Evolutionary conservation across 2,113 vertebrate species (phyloP).

Genomic region (Dermatemys mawii): DNA sequence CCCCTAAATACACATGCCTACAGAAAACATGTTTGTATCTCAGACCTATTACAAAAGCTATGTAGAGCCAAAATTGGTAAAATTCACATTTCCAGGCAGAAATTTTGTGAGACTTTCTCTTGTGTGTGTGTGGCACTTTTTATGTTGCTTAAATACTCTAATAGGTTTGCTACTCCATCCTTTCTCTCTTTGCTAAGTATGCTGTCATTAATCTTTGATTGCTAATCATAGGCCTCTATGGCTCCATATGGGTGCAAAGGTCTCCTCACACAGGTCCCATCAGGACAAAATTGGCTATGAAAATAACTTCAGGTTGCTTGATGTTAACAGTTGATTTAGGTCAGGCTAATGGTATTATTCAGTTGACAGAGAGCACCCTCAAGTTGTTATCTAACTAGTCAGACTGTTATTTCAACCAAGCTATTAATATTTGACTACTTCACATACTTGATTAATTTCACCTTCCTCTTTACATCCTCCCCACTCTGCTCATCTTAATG

Average conservation of each 20-base stretch:
- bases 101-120: not conserved
- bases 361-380: not conserved
- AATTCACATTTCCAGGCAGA: not conserved
- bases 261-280: not conserved
- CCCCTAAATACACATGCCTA: not conserved
- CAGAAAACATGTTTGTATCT: not conserved
- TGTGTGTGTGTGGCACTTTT: not conserved
- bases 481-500: not conserved
- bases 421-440: not conserved
- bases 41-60: not conserved
- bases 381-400: not conserved
- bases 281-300: not conserved
- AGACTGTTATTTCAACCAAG: not conserved
- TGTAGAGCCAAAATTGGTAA: not conserved
- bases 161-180: not conserved
- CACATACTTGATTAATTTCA: not conserved
- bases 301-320: not conserved
- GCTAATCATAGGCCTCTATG: not conserved
- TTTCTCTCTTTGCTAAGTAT: not conserved
- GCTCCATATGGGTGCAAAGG: not conserved
- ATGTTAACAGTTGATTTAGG: not conserved
- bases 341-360: not conserved
- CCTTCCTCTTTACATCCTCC: not conserved
- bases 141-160: not conserved
- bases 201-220: not conserved